phyloP scores from a whole-genome alignment of 2,797 vertebrate species.

The Allobates femoralis region DNA sequence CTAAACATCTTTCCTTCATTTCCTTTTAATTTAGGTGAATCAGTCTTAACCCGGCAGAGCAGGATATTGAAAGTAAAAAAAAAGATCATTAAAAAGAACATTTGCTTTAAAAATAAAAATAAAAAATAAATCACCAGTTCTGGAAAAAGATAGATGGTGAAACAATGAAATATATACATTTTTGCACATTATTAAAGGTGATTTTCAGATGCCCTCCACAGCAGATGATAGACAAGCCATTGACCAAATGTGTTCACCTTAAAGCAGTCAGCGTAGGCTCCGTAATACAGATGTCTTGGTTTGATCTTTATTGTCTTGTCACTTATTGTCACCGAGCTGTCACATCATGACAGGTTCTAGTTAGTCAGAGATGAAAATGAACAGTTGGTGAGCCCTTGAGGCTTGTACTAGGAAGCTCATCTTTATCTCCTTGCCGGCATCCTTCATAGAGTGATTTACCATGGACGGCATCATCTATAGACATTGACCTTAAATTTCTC shows the following conservation, averaged over 20 bases:
- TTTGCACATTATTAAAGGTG: conserved; percentile 29
- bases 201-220: conserved; percentile 56
- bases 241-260: conserved; percentile 35
- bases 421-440: conserved; percentile 33
- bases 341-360: conserved; percentile 50
- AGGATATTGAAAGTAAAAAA: conserved; percentile 48
- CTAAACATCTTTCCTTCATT: conserved; percentile 55
- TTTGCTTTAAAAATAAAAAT: conserved; percentile 30
- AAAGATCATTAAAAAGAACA: conserved; percentile 38
- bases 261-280: background rate
- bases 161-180: background rate
- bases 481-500: background rate
- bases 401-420: conserved; percentile 23
- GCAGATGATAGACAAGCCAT: conserved; percentile 24
- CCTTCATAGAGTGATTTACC: background rate
- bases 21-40: conserved; percentile 64
- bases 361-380: conserved; percentile 15
- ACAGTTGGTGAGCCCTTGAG: conserved; percentile 15
- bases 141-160: conserved; percentile 6
- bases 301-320: background rate
- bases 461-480: background rate
- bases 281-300: conserved; percentile 27
- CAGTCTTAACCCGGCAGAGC: conserved; percentile 45
- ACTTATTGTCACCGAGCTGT: background rate
- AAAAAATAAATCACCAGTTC: background rate